phyloP scores from a whole-genome alignment of 2,113 vertebrate genomes.

The Malaclemys terrapin region DNA sequence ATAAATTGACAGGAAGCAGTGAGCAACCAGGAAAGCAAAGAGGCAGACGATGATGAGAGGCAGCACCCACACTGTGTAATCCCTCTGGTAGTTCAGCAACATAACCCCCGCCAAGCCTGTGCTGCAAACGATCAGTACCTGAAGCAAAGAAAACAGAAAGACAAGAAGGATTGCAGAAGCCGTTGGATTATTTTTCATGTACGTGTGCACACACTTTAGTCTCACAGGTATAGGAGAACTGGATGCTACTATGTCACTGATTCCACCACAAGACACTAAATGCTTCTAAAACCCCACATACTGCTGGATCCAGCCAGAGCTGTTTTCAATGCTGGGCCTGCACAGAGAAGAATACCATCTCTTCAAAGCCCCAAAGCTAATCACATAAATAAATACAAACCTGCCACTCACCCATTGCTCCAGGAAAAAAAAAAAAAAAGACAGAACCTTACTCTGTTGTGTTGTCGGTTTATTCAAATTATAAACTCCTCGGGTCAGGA shows the following conservation, averaged over 20 bases:
- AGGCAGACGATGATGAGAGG: conserved; percentile 96
- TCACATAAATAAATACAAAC: background rate
- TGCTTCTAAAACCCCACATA: background rate
- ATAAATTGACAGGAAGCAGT: conserved; percentile 98
- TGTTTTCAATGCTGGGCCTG: background rate
- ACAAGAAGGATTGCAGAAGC: background rate
- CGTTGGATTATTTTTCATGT: background rate
- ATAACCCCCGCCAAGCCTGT: conserved; percentile 94
- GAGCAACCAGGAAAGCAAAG: conserved; percentile 97
- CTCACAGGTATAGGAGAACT: background rate
- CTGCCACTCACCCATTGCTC: background rate
- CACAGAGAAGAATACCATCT: background rate
- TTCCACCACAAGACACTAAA: background rate
- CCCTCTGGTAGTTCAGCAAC: conserved; percentile 94
- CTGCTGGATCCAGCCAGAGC: background rate
- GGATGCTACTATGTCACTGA: background rate
- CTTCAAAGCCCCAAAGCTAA: background rate
- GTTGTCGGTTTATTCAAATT: background rate
- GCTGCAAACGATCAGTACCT: conserved; percentile 94
- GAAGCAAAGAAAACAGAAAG: conserved; percentile 50
- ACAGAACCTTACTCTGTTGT: background rate
- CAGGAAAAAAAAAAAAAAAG: background rate
- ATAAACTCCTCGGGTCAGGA: background rate
- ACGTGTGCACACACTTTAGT: background rate
- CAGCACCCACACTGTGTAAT: conserved; percentile 96